Conservation (phyloP, 2,888 invertebrate genomes). For the Dione juno region DNA sequence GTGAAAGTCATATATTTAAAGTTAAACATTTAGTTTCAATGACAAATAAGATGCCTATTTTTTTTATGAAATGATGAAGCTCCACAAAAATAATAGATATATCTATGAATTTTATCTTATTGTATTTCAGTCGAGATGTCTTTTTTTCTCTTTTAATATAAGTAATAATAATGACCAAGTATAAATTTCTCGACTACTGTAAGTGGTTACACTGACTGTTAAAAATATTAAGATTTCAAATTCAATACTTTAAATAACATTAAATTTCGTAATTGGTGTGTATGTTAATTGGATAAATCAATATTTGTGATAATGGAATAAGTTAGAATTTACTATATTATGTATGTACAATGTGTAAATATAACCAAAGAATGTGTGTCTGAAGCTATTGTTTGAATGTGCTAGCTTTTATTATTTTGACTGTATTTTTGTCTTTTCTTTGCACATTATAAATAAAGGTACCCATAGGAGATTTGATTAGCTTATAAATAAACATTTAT, state of each 20-base stretch:
- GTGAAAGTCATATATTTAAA: neutral
- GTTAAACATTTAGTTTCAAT: neutral
- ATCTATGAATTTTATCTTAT: too few species aligned
- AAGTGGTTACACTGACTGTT: too few species aligned
- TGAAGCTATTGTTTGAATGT: slow-evolving; percentile 32
- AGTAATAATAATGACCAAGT: neutral
- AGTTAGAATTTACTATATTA: neutral
- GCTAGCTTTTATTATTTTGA: slow-evolving; percentile 10
- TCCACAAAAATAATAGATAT: too few species aligned
- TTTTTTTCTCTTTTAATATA: too few species aligned
- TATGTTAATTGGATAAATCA: neutral
- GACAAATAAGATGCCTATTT: neutral
- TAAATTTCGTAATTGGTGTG: too few species aligned
- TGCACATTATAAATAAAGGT: neutral
- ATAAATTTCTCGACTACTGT: neutral
- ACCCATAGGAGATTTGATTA: slow-evolving; percentile 36
- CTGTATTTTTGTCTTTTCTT: slow-evolving; percentile 24
- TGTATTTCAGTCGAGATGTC: too few species aligned
- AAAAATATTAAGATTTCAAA: too few species aligned
- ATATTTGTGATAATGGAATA: slow-evolving; percentile 19
- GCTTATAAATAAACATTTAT: slow-evolving; percentile 36
- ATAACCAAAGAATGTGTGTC: slow-evolving; percentile 71
- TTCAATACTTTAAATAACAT: too few species aligned
- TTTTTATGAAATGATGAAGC: neutral
- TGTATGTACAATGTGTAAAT: slow-evolving; percentile 56